phyloP scores from a whole-genome alignment of 2,113 vertebrate genomes.

The Oreochromis niloticus region DNA sequence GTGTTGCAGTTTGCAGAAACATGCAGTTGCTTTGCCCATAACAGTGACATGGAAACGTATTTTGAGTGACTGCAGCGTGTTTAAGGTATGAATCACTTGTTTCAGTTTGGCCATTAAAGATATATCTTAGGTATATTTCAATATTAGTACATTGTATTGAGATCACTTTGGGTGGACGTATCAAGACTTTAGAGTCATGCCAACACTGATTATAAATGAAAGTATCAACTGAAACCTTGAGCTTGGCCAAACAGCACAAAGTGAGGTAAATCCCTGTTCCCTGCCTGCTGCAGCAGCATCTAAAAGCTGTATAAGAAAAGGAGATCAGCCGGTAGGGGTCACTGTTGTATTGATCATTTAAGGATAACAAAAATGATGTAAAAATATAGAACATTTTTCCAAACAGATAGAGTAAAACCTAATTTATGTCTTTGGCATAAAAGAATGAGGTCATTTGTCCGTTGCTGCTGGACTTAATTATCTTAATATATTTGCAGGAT shows the following conservation, averaged over 20 bases:
- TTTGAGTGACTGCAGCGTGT: background rate
- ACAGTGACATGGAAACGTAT: background rate
- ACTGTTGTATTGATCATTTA: background rate
- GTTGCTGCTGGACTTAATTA: background rate
- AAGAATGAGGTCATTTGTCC: background rate
- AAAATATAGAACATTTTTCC: background rate
- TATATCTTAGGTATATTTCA: background rate
- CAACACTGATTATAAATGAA: background rate
- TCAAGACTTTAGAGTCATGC: background rate
- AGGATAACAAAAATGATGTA: background rate
- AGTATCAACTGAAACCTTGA: background rate
- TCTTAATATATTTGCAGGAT: background rate
- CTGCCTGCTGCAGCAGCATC: background rate
- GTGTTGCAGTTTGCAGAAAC: background rate
- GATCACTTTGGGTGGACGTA: background rate
- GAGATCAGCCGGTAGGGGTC: background rate
- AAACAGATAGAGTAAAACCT: background rate
- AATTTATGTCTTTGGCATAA: background rate
- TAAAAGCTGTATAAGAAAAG: background rate
- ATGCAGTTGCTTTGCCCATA: background rate
- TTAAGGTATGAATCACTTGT: background rate
- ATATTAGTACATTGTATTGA: slow-evolving; percentile 41
- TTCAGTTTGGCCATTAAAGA: background rate
- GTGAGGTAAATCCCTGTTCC: background rate
- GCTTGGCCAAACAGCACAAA: background rate